Percentiles rank a stretch among this genome's conserved stretches.
Conservation (phyloP, 2,113 vertebrate genomes). For the Gymnobelideus leadbeateri region DNA sequence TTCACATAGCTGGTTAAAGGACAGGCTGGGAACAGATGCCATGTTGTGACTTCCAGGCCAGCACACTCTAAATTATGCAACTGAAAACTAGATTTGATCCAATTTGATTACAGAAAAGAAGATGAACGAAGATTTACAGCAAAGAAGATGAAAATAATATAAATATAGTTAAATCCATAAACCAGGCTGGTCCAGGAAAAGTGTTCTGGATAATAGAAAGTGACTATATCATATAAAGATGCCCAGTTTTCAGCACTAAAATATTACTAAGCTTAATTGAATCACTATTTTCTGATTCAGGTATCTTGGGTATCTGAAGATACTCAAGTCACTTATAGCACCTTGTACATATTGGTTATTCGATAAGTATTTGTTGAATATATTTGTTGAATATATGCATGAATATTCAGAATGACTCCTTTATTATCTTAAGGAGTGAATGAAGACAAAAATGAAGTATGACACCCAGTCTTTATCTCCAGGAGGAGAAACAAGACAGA, state of each 20-base stretch:
- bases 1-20: neutral
- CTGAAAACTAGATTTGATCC: neutral
- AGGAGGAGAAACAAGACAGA: neutral
- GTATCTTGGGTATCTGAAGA: neutral
- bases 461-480: neutral
- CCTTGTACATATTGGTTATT: no score
- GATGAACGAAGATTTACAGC: constrained; percentile 18
- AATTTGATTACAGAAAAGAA: constrained; percentile 2
- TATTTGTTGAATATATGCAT: no score
- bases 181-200: neutral
- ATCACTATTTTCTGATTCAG: neutral
- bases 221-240: neutral
- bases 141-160: neutral
- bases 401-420: no score
- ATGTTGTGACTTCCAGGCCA: neutral
- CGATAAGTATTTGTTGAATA: no score
- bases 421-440: neutral
- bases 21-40: neutral
- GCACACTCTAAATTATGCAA: neutral
- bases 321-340: no score
- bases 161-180: neutral
- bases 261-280: neutral
- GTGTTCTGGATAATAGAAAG: neutral
- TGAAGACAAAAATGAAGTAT: neutral
- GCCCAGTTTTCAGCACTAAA: constrained; percentile 18